phyloP scores from a whole-genome alignment of 1,140 invertebrate genomes.

The Lepidurus packardi region DNA sequence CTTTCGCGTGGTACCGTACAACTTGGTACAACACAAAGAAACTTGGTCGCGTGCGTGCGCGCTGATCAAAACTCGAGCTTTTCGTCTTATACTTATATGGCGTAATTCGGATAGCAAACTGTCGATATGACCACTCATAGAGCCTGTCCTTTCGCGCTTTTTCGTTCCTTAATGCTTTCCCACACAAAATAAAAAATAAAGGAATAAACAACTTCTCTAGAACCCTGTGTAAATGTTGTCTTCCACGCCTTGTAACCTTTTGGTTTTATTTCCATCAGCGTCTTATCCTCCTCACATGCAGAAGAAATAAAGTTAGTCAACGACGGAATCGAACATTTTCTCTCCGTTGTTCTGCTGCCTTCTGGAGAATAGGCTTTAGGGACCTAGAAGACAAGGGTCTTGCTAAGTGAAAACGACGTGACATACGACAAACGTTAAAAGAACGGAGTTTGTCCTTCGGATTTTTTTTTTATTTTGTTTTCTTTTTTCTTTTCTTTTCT shows the following conservation, averaged over 20 bases:
- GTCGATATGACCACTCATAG: too few species aligned
- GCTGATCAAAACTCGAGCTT: not conserved
- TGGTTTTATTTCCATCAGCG: not conserved
- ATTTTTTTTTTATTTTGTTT: not conserved
- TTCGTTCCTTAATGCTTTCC: not conserved
- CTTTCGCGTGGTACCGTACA: not conserved
- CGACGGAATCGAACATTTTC: not conserved
- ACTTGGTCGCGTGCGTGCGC: not conserved
- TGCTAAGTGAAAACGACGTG: conserved; percentile 17
- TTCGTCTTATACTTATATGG: not conserved
- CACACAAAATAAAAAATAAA: too few species aligned
- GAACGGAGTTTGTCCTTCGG: conserved; percentile 6
- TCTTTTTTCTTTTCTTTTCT: not conserved
- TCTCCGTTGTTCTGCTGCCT: not conserved
- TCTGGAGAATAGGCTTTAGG: conserved; percentile 21
- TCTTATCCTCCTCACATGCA: not conserved
- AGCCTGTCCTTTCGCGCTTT: not conserved
- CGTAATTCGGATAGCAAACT: too few species aligned
- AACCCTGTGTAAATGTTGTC: not conserved
- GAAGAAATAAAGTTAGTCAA: not conserved
- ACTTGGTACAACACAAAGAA: not conserved
- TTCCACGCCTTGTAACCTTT: not conserved
- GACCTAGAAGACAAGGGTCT: conserved; percentile 12
- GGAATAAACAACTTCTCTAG: not conserved
- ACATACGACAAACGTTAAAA: conserved; percentile 22